Evolutionary conservation across 2,888 invertebrate genomes (phyloP).

Genomic region (Tethea ocularis): DNA sequence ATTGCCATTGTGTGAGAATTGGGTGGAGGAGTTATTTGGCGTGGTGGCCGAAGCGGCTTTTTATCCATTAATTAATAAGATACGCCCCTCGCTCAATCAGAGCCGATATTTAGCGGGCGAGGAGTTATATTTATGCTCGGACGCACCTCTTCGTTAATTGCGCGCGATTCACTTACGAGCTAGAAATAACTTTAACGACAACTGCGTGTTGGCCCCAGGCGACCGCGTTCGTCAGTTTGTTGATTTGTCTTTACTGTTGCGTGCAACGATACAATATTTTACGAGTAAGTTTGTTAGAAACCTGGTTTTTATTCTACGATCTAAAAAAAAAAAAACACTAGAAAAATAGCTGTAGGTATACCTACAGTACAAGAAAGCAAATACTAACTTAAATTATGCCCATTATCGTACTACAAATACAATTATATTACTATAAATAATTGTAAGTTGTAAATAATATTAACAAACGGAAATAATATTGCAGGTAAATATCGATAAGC

Average conservation of each 20-base stretch:
- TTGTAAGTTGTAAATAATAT: constrained; percentile 14
- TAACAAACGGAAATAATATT: constrained; percentile 49
- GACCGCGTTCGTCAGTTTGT: constrained; percentile 17
- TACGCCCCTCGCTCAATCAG: constrained; percentile 77
- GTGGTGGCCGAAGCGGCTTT: constrained; percentile 69
- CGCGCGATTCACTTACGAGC: constrained; percentile 68
- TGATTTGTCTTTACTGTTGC: constrained; percentile 27
- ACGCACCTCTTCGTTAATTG: constrained; percentile 74
- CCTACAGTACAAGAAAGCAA: too few relatives aligned
- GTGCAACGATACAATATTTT: neutral
- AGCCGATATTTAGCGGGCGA: constrained; percentile 66
- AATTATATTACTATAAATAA: constrained; percentile 25
- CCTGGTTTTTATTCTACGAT: too few relatives aligned
- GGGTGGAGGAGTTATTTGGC: constrained; percentile 63
- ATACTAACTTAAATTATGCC: neutral
- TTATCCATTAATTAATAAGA: constrained; percentile 79
- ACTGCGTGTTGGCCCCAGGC: constrained; percentile 48
- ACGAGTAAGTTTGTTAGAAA: neutral
- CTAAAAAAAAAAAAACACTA: too few relatives aligned
- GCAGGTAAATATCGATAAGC: constrained; percentile 64
- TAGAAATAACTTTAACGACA: constrained; percentile 65
- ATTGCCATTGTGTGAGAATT: constrained; percentile 78
- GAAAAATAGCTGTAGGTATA: too few relatives aligned
- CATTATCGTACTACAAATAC: neutral
- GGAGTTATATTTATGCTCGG: constrained; percentile 69